These are phyloP conservation scores for Epinotia bilunana DNA, from an alignment of 2,888 invertebrate species.

Conservation along the genomic window DNA sequence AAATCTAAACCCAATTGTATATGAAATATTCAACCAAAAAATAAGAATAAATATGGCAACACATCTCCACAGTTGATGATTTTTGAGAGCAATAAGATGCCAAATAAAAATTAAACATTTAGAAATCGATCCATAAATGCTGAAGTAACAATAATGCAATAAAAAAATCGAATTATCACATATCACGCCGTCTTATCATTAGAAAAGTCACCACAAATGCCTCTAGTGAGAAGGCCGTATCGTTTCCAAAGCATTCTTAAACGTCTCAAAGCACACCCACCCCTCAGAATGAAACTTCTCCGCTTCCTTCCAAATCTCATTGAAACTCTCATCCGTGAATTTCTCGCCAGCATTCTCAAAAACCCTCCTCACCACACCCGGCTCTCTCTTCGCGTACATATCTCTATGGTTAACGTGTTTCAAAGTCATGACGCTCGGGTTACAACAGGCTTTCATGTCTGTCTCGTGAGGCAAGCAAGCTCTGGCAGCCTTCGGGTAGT, in stretches of 20 bases:
- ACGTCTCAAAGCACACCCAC: slow-evolving; percentile 83
- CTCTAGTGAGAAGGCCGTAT: neutral
- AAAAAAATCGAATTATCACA: too few species aligned
- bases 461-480: slow-evolving; percentile 69
- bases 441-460: slow-evolving; percentile 65
- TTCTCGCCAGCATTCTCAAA: slow-evolving; percentile 81
- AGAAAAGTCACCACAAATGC: too few species aligned
- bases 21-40: neutral
- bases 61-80: neutral
- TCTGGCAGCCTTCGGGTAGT: slow-evolving; percentile 62
- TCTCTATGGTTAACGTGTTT: slow-evolving; percentile 71
- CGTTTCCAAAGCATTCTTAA: slow-evolving; percentile 62
- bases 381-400: slow-evolving; percentile 71
- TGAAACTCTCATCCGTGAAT: slow-evolving; percentile 78
- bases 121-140: neutral
- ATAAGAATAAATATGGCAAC: neutral
- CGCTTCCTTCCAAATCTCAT: slow-evolving; percentile 80
- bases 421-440: slow-evolving; percentile 67
- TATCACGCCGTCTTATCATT: too few species aligned
- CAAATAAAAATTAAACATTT: neutral
- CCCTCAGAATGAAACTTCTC: slow-evolving; percentile 77
- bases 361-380: slow-evolving; percentile 68
- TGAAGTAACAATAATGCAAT: neutral
- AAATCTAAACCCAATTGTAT: neutral
- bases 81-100: neutral